Conservation (phyloP, 2,888 invertebrate genomes). For the Pinctada fucata region DNA sequence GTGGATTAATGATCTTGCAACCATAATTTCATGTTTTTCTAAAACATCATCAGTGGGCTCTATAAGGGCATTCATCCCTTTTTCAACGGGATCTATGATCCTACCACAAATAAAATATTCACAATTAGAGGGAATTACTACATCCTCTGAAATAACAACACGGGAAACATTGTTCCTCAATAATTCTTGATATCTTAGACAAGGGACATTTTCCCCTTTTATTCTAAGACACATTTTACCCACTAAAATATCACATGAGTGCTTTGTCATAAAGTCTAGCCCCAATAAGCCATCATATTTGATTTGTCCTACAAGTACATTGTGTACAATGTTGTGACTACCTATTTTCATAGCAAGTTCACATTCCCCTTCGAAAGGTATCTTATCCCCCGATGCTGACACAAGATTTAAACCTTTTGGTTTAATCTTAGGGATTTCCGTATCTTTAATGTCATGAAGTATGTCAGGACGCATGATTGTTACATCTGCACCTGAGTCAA, state of each 20-base stretch:
- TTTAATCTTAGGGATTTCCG: too few species aligned
- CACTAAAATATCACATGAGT: slow-evolving; percentile 18
- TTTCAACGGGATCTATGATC: too few species aligned
- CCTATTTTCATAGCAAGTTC: slow-evolving; percentile 5
- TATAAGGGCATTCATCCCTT: too few species aligned
- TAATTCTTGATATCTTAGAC: slow-evolving; percentile 18
- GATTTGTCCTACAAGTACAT: slow-evolving; percentile 19
- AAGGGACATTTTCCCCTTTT: slow-evolving; percentile 11
- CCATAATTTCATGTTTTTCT: too few species aligned
- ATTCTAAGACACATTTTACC: too few species aligned
- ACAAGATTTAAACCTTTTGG: slow-evolving; percentile 5
- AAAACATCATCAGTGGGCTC: too few species aligned
- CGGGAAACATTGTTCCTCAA: slow-evolving; percentile 4
- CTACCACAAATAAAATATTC: slow-evolving; percentile 15
- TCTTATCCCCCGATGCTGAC: slow-evolving; percentile 17
- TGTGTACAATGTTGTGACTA: slow-evolving; percentile 5
- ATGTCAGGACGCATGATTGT: too few species aligned
- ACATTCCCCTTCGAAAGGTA: slow-evolving; percentile 13
- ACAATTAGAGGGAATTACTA: slow-evolving; percentile 12
- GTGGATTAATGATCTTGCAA: too few species aligned
- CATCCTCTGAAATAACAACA: slow-evolving; percentile 13
- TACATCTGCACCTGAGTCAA: slow-evolving; percentile 27
- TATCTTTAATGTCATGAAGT: too few species aligned
- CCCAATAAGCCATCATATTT: slow-evolving; percentile 22
- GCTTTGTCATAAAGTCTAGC: slow-evolving; percentile 19